A percentile compares a stretch with the other conserved stretches of the same genome.
These are phyloP conservation scores for Paratrypauchen microcephalus DNA, from an alignment of 2,797 vertebrate genomes.

Conservation along the genomic window DNA sequence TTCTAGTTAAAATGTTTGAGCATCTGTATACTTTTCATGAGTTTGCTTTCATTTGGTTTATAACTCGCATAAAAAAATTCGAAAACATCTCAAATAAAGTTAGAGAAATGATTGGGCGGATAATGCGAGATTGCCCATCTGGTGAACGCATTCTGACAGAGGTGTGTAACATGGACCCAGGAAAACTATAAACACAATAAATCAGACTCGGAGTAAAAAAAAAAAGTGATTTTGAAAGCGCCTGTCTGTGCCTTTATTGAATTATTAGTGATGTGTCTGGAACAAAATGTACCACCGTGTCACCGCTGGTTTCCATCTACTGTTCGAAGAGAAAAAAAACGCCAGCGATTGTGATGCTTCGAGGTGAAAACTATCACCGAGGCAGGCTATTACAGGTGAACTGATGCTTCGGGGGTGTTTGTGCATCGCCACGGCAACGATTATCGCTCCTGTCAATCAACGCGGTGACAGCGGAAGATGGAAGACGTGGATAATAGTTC, in stretches of 20 bases:
- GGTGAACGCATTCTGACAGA: background rate
- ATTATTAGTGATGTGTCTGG: conserved; percentile 12
- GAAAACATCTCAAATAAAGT: conserved; percentile 20
- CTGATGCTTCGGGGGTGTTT: conserved; percentile 7
- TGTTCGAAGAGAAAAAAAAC: background rate
- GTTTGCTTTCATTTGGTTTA: background rate
- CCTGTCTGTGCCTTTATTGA: conserved; percentile 5
- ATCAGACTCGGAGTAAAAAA: too few relatives aligned
- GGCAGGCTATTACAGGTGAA: conserved; percentile 10
- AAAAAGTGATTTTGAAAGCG: conserved; percentile 2
- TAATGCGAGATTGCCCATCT: conserved; percentile 10
- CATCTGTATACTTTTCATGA: background rate
- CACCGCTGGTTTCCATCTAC: conserved; percentile 7
- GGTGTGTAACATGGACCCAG: background rate
- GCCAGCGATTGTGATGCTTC: background rate
- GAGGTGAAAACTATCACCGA: conserved; percentile 18
- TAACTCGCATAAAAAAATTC: background rate
- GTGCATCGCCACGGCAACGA: conserved; percentile 3
- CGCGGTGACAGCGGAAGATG: background rate
- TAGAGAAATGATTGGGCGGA: background rate
- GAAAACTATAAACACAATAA: too few relatives aligned
- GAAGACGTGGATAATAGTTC: background rate
- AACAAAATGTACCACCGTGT: conserved; percentile 10
- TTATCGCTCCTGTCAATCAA: conserved; percentile 26
- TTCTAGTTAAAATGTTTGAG: background rate